These are phyloP conservation scores for Trilocha varians DNA, from an alignment of 2,888 invertebrate species.

Conservation along the genomic window DNA sequence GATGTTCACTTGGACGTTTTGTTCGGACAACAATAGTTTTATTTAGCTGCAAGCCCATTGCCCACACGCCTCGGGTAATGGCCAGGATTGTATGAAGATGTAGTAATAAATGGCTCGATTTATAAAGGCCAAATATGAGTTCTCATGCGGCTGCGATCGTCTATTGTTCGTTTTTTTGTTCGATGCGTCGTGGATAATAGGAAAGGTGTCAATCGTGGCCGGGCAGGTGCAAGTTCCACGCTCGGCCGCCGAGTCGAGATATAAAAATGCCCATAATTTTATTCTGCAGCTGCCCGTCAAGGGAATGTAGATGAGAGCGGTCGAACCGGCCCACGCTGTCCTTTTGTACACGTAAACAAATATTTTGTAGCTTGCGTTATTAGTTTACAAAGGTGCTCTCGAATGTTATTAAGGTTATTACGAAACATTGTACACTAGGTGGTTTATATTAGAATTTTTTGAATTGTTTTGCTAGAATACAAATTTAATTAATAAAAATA, in stretches of 20 bases:
- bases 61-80: conserved; percentile 71
- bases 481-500: no score
- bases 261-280: conserved; percentile 70
- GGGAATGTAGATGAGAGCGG: conserved; percentile 51
- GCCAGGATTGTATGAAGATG: conserved; percentile 67
- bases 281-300: conserved; percentile 69
- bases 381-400: not conserved
- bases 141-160: conserved; percentile 64
- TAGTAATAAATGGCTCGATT: conserved; percentile 63
- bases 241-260: conserved; percentile 32
- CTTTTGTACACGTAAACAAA: conserved; percentile 59
- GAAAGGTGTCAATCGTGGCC: conserved; percentile 68
- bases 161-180: conserved; percentile 56
- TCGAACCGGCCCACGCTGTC: conserved; percentile 35
- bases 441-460: no score
- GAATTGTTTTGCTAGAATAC: no score
- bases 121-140: conserved; percentile 68
- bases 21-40: conserved; percentile 69
- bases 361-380: conserved; percentile 34
- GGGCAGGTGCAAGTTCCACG: conserved; percentile 53
- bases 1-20: conserved; percentile 69
- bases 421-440: no score
- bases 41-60: conserved; percentile 67
- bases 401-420: no score
- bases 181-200: conserved; percentile 51